Evolutionary conservation across 37 sponge, comb jelly and placozoan species (phyloP).

Genomic region (Lycopodina hypogea): DNA sequence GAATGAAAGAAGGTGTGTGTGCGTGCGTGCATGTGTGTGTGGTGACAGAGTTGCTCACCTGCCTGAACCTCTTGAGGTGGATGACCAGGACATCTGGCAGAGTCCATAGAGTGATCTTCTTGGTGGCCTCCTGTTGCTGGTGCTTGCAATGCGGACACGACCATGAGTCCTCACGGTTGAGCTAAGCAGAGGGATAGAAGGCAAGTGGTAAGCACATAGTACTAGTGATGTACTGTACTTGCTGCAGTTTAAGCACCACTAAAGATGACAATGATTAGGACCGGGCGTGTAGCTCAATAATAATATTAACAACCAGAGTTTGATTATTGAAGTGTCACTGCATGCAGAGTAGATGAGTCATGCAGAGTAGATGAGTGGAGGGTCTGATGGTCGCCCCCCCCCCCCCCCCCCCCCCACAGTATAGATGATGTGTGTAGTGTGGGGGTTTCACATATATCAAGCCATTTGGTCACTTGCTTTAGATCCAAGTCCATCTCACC

Average conservation of each 20-base stretch:
- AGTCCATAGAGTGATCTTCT: constrained; percentile 82
- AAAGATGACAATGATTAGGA: background rate
- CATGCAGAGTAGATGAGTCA: too few species aligned
- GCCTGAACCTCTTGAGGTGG: constrained; percentile 91
- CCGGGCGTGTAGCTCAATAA: too few species aligned
- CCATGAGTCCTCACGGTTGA: constrained; percentile 81
- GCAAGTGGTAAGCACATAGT: background rate
- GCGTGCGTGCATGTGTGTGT: too few species aligned
- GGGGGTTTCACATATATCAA: too few species aligned
- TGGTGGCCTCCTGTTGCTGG: constrained; percentile 68
- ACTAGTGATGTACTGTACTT: background rate
- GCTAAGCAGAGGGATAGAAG: constrained; percentile 23
- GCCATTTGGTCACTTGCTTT: too few species aligned
- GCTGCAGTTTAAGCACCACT: background rate
- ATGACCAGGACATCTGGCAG: constrained; percentile 85
- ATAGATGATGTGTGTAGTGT: too few species aligned
- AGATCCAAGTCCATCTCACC: too few species aligned
- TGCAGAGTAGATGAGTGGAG: too few species aligned
- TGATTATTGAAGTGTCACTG: too few species aligned
- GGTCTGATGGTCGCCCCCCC: too few species aligned
- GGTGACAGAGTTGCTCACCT: constrained; percentile 67
- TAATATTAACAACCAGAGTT: too few species aligned
- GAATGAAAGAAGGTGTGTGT: background rate
- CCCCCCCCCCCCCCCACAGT: too few species aligned
- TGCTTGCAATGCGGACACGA: constrained; percentile 72